Conservation (phyloP, 2,797 vertebrate species). For the Masticophis lateralis region DNA sequence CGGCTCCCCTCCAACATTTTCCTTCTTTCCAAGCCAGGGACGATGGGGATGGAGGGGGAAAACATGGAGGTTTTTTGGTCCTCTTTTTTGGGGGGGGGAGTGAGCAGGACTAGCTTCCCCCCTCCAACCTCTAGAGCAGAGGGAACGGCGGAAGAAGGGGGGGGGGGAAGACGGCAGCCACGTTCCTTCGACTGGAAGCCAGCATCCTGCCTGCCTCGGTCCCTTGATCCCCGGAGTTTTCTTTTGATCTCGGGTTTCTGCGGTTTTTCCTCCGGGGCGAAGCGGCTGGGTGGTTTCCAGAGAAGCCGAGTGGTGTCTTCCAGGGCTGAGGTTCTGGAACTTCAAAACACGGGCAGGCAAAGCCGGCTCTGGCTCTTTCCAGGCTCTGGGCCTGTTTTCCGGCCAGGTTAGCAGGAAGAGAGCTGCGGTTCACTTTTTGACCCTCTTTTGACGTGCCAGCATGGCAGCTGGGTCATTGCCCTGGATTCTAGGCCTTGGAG, state of each 20-base stretch:
- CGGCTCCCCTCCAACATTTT: background rate
- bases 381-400: background rate
- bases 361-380: background rate
- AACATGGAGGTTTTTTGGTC: background rate
- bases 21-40: background rate
- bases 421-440: background rate
- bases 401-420: background rate
- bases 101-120: background rate
- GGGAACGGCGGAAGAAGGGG: too few species aligned
- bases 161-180: too few species aligned
- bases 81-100: background rate
- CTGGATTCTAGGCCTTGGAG: background rate
- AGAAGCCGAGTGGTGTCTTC: background rate
- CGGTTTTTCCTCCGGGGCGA: constrained; percentile 1
- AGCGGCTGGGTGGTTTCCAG: background rate
- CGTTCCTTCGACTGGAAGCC: background rate
- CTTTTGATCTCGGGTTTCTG: background rate
- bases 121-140: background rate
- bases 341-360: background rate
- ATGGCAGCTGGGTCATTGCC: background rate
- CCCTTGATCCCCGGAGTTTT: background rate
- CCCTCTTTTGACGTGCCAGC: background rate
- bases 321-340: background rate
- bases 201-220: background rate
- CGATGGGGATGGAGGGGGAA: background rate